phyloP scores from a whole-genome alignment of 2,113 vertebrate genomes.

The Seriola rivoliana region DNA sequence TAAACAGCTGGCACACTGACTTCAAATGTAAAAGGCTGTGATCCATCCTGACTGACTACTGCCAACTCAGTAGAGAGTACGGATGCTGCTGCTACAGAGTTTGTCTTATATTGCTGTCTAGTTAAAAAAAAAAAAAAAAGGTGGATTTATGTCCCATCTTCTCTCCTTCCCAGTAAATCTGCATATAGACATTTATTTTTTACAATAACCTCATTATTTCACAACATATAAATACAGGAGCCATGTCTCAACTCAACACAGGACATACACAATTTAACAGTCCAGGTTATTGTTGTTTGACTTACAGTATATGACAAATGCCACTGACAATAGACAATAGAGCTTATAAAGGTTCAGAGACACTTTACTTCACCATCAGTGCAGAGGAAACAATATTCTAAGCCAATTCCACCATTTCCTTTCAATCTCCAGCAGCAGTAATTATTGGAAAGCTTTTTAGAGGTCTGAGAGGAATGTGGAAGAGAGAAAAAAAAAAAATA shows the following conservation, averaged over 20 bases:
- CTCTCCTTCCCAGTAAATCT: not conserved
- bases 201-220: not conserved
- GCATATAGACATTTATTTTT: not conserved
- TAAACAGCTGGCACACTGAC: not conserved
- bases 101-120: not conserved
- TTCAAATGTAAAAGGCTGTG: not conserved
- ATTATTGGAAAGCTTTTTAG: too few species aligned
- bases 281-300: not conserved
- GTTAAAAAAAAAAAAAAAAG: constrained; percentile 1
- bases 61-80: not conserved
- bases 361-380: not conserved
- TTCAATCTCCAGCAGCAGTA: not conserved
- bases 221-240: too few species aligned
- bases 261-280: too few species aligned
- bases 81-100: not conserved
- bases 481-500: not conserved
- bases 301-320: too few species aligned
- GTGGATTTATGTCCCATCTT: not conserved
- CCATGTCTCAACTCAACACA: too few species aligned
- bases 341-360: not conserved
- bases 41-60: not conserved
- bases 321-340: too few species aligned
- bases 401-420: not conserved
- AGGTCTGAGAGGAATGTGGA: not conserved
- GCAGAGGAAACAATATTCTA: not conserved